Evolutionary conservation across 2,113 vertebrate species (phyloP), one percentile per base, ranked within the genome.

Genomic region (Azemiops feae): DNA sequence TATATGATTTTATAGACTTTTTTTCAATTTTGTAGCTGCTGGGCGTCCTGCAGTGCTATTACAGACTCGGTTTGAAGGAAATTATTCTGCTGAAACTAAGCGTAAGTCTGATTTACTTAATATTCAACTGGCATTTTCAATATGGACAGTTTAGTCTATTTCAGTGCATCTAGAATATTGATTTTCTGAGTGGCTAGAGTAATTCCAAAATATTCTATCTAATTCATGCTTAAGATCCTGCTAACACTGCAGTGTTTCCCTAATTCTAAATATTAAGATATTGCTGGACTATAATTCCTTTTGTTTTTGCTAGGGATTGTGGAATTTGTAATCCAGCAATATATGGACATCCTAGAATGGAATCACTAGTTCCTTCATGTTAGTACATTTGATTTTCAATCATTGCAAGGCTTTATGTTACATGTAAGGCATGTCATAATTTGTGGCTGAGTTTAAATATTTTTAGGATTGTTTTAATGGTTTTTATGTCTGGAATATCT

Each of bases 41-140:
- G 53, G 88, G 27, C 57, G 89, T 27, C 90, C 90, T 52, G 93
- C 93, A 92, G 1, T 87, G 14, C 27, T 90, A 5, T 88, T 94
- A 43, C 95, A 94, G 53, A 87, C 93, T 14, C 94, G 95, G 27
- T 94, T 85, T 92, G 93, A 95, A 88, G 91, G 92, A 30, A 93
- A 54, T 53, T 18, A 93, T 47, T 22, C 89, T 39, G 20, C 94
- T 50, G 96, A 96, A 45, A 93, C 95, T 2, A 91, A 9, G 22
- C 93, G 96, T 96, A 92, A 95, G 96, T 96, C 69, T 87, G 47
- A 85, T 9, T 39, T 81, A 50, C 30, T 94, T 86, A 74, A 8
- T 53, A 7, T 85, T 52, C 89, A 74, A 52, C 1, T 20, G 50
- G 14, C 8, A 60, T 47, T n/a, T 85, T 43, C 3, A 43, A 5